Conservation (phyloP, 2,888 invertebrate species). For the Macrosoma leucophasiata region DNA sequence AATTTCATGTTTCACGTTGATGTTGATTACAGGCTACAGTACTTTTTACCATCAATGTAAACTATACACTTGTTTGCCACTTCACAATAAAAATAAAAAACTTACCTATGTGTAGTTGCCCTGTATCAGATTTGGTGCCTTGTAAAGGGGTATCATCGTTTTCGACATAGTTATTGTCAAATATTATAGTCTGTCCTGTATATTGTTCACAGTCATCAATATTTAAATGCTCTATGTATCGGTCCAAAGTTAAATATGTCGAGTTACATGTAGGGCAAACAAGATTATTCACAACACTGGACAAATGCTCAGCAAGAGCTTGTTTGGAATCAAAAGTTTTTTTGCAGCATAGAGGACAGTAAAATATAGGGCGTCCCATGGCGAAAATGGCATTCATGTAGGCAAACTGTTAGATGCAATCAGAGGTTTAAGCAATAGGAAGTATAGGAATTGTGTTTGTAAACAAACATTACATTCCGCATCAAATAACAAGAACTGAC, state of each 20-base stretch:
- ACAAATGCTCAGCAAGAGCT: conserved; percentile 71
- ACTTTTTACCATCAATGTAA: too few species aligned
- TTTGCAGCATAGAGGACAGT: conserved; percentile 80
- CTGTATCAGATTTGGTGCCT: conserved; percentile 2
- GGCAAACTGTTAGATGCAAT: neutral
- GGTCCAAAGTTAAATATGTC: conserved; percentile 68
- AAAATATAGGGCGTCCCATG: conserved; percentile 70
- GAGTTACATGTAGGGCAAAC: conserved; percentile 76
- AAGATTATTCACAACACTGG: conserved; percentile 64
- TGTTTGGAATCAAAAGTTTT: conserved; percentile 75
- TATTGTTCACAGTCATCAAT: conserved; percentile 39
- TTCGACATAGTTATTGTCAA: too few species aligned
- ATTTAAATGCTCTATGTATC: conserved; percentile 76
- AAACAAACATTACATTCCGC: conserved; percentile 33
- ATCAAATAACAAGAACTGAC: too few species aligned
- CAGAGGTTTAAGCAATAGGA: conserved; percentile 1
- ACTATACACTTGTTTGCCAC: too few species aligned
- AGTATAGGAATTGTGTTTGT: conserved; percentile 18
- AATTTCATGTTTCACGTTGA: too few species aligned
- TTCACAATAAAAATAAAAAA: too few species aligned
- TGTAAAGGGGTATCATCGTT: conserved; percentile 1
- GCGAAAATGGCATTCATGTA: conserved; percentile 27
- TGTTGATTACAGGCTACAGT: too few species aligned
- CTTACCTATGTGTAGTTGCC: too few species aligned
- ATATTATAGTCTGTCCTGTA: conserved; percentile 12